Evolutionary conservation across 1,140 invertebrate genomes (phyloP).

Genomic region (Hirudo medicinalis): DNA sequence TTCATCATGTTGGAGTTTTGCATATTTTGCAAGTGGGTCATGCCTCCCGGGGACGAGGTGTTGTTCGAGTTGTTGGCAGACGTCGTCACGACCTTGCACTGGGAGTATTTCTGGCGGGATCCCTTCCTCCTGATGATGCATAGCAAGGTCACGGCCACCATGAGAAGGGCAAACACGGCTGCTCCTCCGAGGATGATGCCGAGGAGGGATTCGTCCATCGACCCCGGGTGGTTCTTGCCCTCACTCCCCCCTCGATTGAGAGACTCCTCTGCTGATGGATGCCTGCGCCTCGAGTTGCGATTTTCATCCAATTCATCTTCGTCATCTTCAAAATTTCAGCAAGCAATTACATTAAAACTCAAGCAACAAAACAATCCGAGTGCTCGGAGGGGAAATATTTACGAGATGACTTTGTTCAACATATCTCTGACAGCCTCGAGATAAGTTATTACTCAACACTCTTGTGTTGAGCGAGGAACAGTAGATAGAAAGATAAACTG

Average conservation of each 20-base stretch:
- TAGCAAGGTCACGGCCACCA: slow-evolving; percentile 61
- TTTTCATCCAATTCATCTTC: background rate
- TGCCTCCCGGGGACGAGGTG: background rate
- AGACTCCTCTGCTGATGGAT: too few species aligned
- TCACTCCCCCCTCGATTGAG: background rate
- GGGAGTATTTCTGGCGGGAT: slow-evolving; percentile 52
- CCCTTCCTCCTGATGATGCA: slow-evolving; percentile 51
- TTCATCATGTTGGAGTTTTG: background rate
- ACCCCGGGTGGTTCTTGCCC: background rate
- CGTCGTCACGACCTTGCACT: slow-evolving; percentile 11
- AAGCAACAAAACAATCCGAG: too few species aligned
- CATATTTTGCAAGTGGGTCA: background rate
- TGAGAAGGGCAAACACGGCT: slow-evolving; percentile 57
- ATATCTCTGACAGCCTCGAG: too few species aligned
- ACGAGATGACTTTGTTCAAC: too few species aligned
- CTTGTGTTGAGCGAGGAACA: too few species aligned
- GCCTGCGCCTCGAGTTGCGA: background rate
- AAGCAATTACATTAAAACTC: background rate
- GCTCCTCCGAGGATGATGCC: slow-evolving; percentile 64
- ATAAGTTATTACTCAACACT: too few species aligned
- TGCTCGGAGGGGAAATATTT: too few species aligned
- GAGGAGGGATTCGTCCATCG: slow-evolving; percentile 52
- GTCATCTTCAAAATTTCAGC: slow-evolving; percentile 3
- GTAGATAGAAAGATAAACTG: too few species aligned
- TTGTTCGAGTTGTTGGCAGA: slow-evolving; percentile 1